phyloP scores from a whole-genome alignment of 2,888 invertebrate genomes.

The Synergus itoensis region DNA sequence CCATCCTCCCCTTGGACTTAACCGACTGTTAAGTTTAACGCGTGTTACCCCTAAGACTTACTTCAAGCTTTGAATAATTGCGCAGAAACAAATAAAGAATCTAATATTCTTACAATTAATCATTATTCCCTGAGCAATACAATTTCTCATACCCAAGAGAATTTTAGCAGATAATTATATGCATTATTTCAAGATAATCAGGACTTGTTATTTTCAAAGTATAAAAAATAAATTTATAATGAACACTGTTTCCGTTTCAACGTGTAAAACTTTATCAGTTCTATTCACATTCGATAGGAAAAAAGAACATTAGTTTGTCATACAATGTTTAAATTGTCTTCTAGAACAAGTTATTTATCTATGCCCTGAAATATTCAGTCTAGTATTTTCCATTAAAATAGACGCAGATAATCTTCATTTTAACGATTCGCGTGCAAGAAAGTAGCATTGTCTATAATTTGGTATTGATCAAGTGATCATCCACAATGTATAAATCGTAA shows the following conservation, averaged over 20 bases:
- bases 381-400: not conserved
- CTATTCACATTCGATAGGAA: not conserved
- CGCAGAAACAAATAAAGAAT: not conserved
- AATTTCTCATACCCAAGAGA: too few relatives aligned
- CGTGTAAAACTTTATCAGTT: not conserved
- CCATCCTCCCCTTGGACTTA: constrained; percentile 62
- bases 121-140: too few relatives aligned
- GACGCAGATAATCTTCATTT: not conserved
- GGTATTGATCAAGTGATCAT: not conserved
- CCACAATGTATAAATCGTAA: not conserved
- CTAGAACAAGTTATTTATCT: not conserved
- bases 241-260: too few relatives aligned
- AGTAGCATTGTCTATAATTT: not conserved
- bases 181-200: too few relatives aligned
- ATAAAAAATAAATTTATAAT: too few relatives aligned
- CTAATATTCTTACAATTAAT: constrained; percentile 26
- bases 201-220: too few relatives aligned
- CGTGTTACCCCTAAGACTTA: constrained; percentile 63
- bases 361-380: constrained; percentile 11
- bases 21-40: constrained; percentile 72
- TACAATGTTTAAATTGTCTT: not conserved
- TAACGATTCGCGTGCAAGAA: constrained; percentile 7
- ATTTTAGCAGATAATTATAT: too few relatives aligned
- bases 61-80: constrained; percentile 12
- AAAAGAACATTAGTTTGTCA: not conserved